Percentiles rank a stretch among this genome's conserved stretches.
Evolutionary conservation across 2,113 vertebrate genomes (phyloP).

Genomic region (Pomatostomus ruficeps): DNA sequence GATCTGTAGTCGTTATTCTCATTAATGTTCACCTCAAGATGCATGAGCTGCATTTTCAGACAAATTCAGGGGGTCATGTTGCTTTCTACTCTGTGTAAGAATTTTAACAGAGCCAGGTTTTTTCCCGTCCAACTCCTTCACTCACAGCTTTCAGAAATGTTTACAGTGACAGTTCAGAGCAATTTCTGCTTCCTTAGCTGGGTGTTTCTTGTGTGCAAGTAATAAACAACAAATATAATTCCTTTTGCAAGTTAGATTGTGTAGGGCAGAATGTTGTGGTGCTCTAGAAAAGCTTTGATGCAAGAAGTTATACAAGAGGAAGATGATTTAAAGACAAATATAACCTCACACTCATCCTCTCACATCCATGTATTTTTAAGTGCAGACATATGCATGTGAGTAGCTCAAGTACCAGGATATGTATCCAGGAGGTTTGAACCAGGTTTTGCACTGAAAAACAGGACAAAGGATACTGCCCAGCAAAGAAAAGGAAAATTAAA

Average conservation of each 20-base stretch:
- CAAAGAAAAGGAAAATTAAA: background rate
- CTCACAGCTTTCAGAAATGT: background rate
- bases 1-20: background rate
- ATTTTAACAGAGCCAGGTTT: background rate
- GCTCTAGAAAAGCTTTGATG: background rate
- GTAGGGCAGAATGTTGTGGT: no score
- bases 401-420: background rate
- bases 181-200: background rate
- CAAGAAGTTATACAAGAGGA: background rate
- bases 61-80: background rate
- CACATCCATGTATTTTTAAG: background rate
- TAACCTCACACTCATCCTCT: background rate
- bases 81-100: background rate
- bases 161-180: background rate
- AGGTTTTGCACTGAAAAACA: background rate
- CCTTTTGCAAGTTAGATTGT: background rate
- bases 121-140: background rate
- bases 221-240: background rate
- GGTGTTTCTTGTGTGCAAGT: background rate
- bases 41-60: constrained; percentile 18
- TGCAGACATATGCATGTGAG: background rate
- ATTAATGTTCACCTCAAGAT: background rate
- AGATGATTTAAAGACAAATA: background rate
- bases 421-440: background rate
- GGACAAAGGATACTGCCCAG: background rate